Percentiles rank a stretch among this genome's conserved stretches.
phyloP scores from a whole-genome alignment of 2,797 vertebrate genomes.

The Poecilia gillii region DNA sequence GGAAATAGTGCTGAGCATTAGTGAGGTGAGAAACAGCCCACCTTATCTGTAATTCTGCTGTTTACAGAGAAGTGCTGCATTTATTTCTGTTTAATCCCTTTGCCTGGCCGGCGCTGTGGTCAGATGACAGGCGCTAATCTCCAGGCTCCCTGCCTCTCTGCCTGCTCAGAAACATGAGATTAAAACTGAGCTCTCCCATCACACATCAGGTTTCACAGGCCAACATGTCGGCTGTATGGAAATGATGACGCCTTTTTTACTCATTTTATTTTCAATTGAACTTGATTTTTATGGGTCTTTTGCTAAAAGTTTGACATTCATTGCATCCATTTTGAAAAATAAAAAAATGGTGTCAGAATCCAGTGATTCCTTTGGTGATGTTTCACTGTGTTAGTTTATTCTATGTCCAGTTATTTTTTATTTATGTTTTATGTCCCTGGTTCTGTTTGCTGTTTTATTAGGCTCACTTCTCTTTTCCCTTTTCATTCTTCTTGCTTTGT shows the following conservation, averaged over 20 bases:
- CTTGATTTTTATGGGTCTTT: not conserved
- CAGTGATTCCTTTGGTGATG: not conserved
- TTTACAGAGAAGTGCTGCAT: conserved; percentile 54
- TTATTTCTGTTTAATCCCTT: conserved; percentile 65
- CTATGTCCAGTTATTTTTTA: not conserved
- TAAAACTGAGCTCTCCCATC: conserved; percentile 44
- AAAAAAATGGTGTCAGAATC: not conserved
- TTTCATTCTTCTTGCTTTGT: not conserved
- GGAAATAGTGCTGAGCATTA: not conserved
- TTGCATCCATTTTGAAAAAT: not conserved
- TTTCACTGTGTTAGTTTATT: not conserved
- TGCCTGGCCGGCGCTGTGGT: conserved; percentile 46
- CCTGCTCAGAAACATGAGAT: conserved; percentile 65
- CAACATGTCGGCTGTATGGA: conserved; percentile 22
- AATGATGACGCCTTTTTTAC: conserved; percentile 2
- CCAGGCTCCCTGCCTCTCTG: conserved; percentile 42
- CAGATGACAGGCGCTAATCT: conserved; percentile 75
- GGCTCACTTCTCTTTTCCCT: not conserved
- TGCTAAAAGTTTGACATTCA: no score
- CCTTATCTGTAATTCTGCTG: conserved; percentile 23
- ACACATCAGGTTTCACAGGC: conserved; percentile 33
- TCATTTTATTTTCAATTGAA: not conserved
- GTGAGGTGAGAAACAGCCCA: conserved; percentile 7
- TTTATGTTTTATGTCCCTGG: not conserved
- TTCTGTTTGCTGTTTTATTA: not conserved